These are phyloP conservation scores for Azemiops feae DNA, from an alignment of 2,113 vertebrate species.

Conservation along the genomic window DNA sequence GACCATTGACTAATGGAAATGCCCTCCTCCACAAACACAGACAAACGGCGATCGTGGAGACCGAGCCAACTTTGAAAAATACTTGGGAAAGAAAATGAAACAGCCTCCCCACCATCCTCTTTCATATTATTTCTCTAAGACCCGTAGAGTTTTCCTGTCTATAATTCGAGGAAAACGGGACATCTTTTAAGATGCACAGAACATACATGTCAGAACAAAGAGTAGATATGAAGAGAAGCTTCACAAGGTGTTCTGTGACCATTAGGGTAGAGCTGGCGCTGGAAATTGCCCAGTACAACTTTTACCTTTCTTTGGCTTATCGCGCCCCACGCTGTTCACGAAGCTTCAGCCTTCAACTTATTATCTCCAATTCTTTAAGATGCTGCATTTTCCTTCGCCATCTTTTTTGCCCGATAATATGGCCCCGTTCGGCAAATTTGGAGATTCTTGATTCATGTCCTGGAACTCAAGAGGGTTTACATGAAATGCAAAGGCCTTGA, in stretches of 20 bases:
- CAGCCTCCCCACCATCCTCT: neutral
- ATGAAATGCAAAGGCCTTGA: neutral
- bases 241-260: neutral
- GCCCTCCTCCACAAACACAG: neutral
- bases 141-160: neutral
- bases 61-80: neutral
- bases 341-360: too few relatives aligned
- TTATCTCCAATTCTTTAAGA: too few relatives aligned
- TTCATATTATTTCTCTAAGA: conserved; percentile 18
- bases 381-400: too few relatives aligned
- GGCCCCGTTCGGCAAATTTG: neutral
- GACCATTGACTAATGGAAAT: conserved; percentile 46
- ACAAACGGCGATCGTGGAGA: neutral
- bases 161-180: neutral
- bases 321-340: too few relatives aligned
- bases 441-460: neutral
- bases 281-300: neutral
- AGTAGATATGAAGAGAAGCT: neutral
- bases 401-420: too few relatives aligned
- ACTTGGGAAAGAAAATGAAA: neutral
- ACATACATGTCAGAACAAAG: neutral
- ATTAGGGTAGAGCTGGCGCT: neutral
- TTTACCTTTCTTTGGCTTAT: neutral
- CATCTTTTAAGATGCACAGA: neutral
- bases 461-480: neutral